Conservation (phyloP, 2,797 vertebrate genomes). For the Anas bahamensis region DNA sequence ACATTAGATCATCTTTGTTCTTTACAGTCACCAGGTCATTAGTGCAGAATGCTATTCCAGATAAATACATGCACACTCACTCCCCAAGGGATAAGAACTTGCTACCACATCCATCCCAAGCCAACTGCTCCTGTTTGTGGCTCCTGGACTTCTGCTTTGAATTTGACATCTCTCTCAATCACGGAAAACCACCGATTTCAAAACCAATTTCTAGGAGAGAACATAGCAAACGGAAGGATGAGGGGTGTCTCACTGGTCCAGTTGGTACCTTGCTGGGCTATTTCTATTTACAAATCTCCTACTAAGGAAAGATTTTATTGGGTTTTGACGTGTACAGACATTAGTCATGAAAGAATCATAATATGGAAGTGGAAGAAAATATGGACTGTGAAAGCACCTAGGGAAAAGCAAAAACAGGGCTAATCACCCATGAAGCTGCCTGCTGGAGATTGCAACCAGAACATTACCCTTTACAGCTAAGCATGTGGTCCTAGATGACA, state of each 20-base stretch:
- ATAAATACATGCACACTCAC: fast-evolving
- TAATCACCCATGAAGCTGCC: background rate
- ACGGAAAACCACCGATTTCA: background rate
- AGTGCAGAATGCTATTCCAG: background rate
- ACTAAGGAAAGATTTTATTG: background rate
- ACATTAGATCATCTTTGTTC: background rate
- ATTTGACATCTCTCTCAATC: background rate
- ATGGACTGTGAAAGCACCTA: fast-evolving
- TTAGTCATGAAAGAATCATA: background rate
- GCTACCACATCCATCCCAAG: background rate
- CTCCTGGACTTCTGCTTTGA: background rate
- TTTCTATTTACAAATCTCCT: background rate
- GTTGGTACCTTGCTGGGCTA: background rate
- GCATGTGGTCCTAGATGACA: background rate
- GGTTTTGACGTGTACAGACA: background rate
- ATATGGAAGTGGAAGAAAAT: background rate
- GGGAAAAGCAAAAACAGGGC: background rate
- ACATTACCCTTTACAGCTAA: background rate
- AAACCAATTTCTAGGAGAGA: background rate
- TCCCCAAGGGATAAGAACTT: background rate
- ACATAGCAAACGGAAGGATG: fast-evolving
- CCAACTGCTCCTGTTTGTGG: background rate
- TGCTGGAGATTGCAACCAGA: background rate
- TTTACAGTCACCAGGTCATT: background rate
- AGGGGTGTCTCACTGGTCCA: background rate